Conservation (phyloP, 1,140 invertebrate genomes). For the Araneus ventricosus region DNA sequence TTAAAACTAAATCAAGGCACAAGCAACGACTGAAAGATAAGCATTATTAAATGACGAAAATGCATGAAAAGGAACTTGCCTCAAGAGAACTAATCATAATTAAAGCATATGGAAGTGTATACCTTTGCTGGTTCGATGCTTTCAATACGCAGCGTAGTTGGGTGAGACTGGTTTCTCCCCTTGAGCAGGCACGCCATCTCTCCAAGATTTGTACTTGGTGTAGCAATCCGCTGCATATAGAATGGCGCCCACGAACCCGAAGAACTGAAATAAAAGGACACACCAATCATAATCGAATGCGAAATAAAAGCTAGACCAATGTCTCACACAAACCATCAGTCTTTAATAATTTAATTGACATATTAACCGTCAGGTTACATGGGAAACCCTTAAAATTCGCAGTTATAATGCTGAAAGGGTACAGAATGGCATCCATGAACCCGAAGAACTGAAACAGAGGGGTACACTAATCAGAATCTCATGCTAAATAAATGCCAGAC, state of each 20-base stretch:
- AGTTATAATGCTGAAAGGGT: no score
- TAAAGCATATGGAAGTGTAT: neutral
- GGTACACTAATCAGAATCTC: neutral
- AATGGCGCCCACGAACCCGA: constrained; percentile 73
- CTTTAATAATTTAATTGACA: no score
- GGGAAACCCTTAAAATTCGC: no score
- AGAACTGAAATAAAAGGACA: constrained; percentile 62
- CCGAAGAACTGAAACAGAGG: constrained; percentile 72
- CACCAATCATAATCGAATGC: neutral
- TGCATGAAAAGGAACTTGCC: no score
- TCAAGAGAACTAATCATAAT: no score
- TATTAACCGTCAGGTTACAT: no score
- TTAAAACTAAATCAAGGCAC: no score
- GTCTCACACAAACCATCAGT: neutral
- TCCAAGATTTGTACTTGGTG: constrained; percentile 73
- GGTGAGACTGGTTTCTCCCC: constrained; percentile 56
- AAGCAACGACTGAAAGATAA: no score
- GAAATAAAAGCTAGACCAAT: neutral
- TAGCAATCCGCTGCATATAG: constrained; percentile 71
- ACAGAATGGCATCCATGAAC: constrained; percentile 71
- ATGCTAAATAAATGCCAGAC: neutral
- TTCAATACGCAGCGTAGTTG: constrained; percentile 72
- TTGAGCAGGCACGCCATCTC: constrained; percentile 62
- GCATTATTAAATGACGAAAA: no score
- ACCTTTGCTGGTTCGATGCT: neutral